Evolutionary conservation across 2,113 vertebrate species (phyloP).

Genomic region (Rhabdornis inornatus): DNA sequence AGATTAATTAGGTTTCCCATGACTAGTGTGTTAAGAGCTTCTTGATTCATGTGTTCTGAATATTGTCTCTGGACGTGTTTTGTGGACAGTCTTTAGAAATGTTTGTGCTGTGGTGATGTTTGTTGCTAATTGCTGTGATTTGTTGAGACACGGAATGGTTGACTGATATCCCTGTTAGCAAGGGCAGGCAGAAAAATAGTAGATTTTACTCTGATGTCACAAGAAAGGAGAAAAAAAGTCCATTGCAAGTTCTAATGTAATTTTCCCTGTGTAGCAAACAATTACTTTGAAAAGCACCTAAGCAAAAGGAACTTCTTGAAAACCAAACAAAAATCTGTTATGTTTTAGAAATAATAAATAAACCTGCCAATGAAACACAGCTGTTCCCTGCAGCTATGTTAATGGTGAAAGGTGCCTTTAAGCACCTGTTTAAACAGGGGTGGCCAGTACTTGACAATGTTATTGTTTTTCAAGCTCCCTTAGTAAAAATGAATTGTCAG

Average conservation of each 20-base stretch:
- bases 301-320: background rate
- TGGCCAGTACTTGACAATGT: background rate
- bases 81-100: constrained; percentile 10
- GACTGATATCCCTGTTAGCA: background rate
- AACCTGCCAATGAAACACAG: background rate
- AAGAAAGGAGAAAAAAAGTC: background rate
- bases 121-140: constrained; percentile 30
- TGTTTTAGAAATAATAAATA: background rate
- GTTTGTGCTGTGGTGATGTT: constrained; percentile 7
- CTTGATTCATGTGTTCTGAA: constrained; percentile 3
- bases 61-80: background rate
- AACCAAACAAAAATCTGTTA: background rate
- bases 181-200: background rate
- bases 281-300: background rate
- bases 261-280: background rate
- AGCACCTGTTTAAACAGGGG: background rate
- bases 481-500: background rate
- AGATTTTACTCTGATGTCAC: background rate
- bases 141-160: background rate
- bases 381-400: background rate
- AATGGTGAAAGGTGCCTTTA: background rate
- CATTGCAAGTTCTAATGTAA: background rate
- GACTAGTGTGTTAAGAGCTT: background rate
- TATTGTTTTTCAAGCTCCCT: background rate
- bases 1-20: constrained; percentile 38